Evolutionary conservation across 1,140 invertebrate species (phyloP).

Genomic region (Prorops nasuta): DNA sequence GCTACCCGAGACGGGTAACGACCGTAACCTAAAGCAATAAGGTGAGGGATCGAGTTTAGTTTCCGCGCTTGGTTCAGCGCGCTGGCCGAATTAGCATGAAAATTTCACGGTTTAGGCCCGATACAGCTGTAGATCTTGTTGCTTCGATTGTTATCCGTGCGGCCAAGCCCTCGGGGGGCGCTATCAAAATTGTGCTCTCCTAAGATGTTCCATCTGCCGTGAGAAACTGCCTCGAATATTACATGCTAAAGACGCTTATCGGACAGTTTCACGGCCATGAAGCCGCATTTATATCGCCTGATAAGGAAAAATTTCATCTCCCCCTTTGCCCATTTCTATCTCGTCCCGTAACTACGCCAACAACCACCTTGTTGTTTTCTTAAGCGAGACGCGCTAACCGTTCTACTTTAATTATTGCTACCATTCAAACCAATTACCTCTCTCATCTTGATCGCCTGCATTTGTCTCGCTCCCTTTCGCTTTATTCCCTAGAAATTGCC

Average conservation of each 20-base stretch:
- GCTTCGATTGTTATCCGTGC: conserved; percentile 14
- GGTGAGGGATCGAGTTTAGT: neutral
- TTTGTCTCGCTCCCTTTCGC: no score
- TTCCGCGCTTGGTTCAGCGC: no score
- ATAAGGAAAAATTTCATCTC: no score
- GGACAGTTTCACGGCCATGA: conserved; percentile 10
- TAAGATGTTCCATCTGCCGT: conserved; percentile 16
- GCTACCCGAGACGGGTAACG: neutral
- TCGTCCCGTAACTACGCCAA: no score
- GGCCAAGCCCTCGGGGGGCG: conserved; percentile 5
- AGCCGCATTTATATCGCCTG: no score
- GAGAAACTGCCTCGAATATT: conserved; percentile 7
- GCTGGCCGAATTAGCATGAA: neutral
- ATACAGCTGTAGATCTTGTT: neutral
- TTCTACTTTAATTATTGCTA: no score
- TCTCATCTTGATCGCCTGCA: no score
- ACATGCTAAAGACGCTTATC: conserved; percentile 19
- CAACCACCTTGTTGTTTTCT: no score
- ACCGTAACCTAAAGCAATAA: neutral
- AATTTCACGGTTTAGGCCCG: neutral
- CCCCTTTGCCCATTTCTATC: no score
- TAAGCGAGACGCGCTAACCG: no score
- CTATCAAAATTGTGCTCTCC: conserved; percentile 16
- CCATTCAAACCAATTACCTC: no score
- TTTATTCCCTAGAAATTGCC: no score